A percentile compares a stretch with the other conserved stretches of the same genome.
Conservation (phyloP, 2,797 vertebrate species). For the Lates japonicus region DNA sequence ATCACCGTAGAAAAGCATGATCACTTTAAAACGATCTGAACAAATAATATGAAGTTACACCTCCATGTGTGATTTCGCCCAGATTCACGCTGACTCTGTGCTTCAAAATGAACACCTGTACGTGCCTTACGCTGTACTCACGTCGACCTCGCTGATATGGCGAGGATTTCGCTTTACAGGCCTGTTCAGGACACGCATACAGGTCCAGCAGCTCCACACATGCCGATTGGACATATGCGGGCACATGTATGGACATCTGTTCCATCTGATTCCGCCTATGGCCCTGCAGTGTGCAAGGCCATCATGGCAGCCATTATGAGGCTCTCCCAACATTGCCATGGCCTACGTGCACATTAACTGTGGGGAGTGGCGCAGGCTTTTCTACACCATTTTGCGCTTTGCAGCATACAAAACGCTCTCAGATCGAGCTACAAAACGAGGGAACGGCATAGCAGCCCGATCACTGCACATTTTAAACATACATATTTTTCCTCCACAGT, state of each 20-base stretch:
- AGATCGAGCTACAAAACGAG: slow-evolving; percentile 18
- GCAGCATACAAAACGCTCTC: slow-evolving; percentile 36
- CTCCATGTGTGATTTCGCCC: slow-evolving; percentile 4
- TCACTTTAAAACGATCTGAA: not conserved
- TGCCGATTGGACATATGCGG: slow-evolving; percentile 54
- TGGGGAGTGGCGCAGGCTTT: slow-evolving; percentile 79
- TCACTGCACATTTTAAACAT: slow-evolving; percentile 13
- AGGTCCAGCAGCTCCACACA: slow-evolving; percentile 36
- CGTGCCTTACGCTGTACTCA: slow-evolving; percentile 9
- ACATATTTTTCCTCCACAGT: slow-evolving; percentile 6
- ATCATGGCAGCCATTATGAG: slow-evolving; percentile 84
- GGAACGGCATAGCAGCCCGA: slow-evolving; percentile 15
- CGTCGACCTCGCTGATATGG: slow-evolving; percentile 40
- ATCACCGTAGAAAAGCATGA: not conserved
- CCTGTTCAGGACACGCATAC: slow-evolving; percentile 20
- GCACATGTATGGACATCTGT: slow-evolving; percentile 68
- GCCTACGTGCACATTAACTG: slow-evolving; percentile 78
- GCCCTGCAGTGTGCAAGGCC: slow-evolving; percentile 66
- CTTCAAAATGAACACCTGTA: slow-evolving; percentile 65
- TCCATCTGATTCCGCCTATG: slow-evolving; percentile 65
- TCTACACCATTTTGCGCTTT: slow-evolving; percentile 62
- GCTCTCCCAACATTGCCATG: slow-evolving; percentile 78
- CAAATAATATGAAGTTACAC: not conserved
- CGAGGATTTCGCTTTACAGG: slow-evolving; percentile 33
- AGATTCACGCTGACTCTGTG: not conserved